These are phyloP conservation scores for Ophiothrix spiculata DNA, from an alignment of 35 echinoderm and acorn worm genomes.

Conservation along the genomic window DNA sequence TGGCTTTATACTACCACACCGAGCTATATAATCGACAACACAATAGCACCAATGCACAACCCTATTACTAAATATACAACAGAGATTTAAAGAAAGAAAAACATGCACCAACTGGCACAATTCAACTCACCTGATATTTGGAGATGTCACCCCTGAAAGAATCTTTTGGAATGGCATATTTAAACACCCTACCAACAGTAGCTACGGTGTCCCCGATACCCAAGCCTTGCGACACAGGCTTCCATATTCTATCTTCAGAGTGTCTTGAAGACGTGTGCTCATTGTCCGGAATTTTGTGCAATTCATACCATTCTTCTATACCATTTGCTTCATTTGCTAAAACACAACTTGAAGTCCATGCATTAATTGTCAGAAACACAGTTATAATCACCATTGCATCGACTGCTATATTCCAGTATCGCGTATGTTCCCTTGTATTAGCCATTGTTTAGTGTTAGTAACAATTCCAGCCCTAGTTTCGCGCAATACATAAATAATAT, in stretches of 20 bases:
- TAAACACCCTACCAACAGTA: constrained; percentile 77
- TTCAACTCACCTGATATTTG: constrained; percentile 86
- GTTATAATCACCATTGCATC: background rate
- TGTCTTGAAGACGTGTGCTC: background rate
- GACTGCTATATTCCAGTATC: background rate
- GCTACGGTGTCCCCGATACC: constrained; percentile 74
- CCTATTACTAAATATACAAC: too few species aligned
- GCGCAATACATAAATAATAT: too few species aligned
- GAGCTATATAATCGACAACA: too few species aligned
- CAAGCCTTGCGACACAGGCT: constrained; percentile 64
- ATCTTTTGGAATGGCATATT: constrained; percentile 76
- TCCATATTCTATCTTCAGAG: constrained; percentile 34
- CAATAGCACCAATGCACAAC: too few species aligned
- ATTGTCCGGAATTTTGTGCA: background rate
- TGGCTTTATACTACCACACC: too few species aligned
- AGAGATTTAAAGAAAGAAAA: too few species aligned
- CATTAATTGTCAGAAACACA: background rate
- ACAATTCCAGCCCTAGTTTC: too few species aligned
- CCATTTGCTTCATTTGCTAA: background rate
- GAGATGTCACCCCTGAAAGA: constrained; percentile 80
- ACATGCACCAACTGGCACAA: too few species aligned
- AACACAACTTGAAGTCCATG: background rate
- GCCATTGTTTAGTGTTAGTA: too few species aligned
- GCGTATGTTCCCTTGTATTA: too few species aligned
- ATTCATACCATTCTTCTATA: background rate